Evolutionary conservation across 2,113 vertebrate species (phyloP).

Genomic region (Ictalurus furcatus): DNA sequence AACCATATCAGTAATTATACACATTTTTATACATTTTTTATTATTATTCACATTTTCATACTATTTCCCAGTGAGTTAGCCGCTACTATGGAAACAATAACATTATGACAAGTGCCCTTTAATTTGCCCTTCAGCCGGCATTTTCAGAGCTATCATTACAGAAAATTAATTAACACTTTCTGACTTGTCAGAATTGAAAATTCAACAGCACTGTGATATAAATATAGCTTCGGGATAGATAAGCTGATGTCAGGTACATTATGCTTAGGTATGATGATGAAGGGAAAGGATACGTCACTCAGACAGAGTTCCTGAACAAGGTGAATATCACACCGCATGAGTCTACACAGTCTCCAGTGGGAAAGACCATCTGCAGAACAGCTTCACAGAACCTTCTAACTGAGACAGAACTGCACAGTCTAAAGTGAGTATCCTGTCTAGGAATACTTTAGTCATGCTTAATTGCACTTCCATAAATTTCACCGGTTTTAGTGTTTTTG

Average conservation of each 20-base stretch:
- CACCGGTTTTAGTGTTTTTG: not conserved
- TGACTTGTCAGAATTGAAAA: not conserved
- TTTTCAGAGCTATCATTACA: not conserved
- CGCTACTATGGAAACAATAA: not conserved
- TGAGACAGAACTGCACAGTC: constrained; percentile 18
- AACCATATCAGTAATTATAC: not conserved
- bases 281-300: constrained; percentile 68
- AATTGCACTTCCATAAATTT: not conserved
- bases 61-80: not conserved
- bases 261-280: constrained; percentile 71
- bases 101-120: not conserved
- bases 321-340: constrained; percentile 46
- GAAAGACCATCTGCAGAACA: not conserved
- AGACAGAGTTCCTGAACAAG: constrained; percentile 72
- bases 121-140: not conserved
- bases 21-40: too few relatives aligned
- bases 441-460: not conserved
- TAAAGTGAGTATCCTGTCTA: constrained; percentile 30
- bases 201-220: not conserved
- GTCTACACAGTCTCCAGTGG: constrained; percentile 19
- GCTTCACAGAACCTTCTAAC: not conserved
- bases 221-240: not conserved
- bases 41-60: not conserved
- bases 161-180: not conserved
- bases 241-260: not conserved